Percentiles rank a stretch among this genome's conserved stretches.
These are phyloP conservation scores for Urophycis tenuis DNA, from an alignment of 2,797 vertebrate species.

Conservation along the genomic window DNA sequence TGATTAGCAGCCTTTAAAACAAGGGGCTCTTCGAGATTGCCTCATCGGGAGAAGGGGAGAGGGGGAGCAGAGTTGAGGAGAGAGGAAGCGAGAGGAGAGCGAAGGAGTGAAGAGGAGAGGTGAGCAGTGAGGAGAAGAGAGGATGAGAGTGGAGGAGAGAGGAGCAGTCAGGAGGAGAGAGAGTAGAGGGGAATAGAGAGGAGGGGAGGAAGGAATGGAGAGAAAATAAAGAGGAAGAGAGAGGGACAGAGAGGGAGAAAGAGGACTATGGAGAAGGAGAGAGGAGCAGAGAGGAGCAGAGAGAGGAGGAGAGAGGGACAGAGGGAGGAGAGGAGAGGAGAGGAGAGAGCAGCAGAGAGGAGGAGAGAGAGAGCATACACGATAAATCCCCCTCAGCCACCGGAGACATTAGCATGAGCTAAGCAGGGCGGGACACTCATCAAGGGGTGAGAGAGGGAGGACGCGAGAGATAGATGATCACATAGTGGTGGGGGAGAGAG, in stretches of 20 bases:
- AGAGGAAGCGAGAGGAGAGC: not conserved
- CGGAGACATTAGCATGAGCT: conserved; percentile 48
- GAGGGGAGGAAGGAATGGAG: not conserved
- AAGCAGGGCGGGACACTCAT: conserved; percentile 37
- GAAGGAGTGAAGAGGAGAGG: not conserved
- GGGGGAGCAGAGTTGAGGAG: not conserved
- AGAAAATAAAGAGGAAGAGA: not conserved
- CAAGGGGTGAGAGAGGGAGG: conserved; percentile 21
- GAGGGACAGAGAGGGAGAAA: not conserved
- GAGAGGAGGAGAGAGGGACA: not conserved
- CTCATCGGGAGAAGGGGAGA: not conserved
- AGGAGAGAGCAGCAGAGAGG: not conserved
- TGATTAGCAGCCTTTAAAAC: conserved; percentile 21
- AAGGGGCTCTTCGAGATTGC: not conserved
- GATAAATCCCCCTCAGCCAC: conserved; percentile 42
- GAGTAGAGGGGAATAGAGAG: no score
- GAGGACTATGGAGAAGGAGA: not conserved
- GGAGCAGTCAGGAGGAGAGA: no score
- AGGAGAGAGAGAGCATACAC: not conserved
- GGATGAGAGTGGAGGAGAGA: not conserved
- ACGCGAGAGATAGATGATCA: conserved; percentile 12
- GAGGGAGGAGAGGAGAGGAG: not conserved
- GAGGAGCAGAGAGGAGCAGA: not conserved
- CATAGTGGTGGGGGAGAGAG: no score
- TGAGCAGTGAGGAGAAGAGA: not conserved